phyloP scores from a whole-genome alignment of 2,888 invertebrate species.

The Danaus chrysippus region DNA sequence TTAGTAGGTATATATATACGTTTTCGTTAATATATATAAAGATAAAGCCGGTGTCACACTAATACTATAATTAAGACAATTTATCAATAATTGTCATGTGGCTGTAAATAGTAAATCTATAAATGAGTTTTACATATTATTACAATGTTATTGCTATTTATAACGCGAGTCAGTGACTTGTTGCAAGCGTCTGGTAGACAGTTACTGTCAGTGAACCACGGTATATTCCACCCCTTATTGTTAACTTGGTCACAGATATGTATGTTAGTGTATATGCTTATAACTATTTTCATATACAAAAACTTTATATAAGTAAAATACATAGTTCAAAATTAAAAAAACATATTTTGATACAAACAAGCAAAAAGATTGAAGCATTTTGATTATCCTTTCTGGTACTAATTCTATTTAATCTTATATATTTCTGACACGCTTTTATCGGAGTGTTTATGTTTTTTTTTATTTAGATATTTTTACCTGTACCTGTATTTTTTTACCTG shows the following conservation, averaged over 20 bases:
- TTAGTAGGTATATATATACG: too few relatives aligned
- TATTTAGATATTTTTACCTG: too few relatives aligned
- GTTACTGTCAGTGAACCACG: conserved; percentile 42
- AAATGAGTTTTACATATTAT: conserved; percentile 50
- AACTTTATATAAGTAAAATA: too few relatives aligned
- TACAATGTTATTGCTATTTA: conserved; percentile 53
- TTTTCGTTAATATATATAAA: conserved; percentile 13
- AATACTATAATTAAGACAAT: conserved; percentile 54
- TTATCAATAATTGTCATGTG: conserved; percentile 58
- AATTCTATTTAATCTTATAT: too few relatives aligned
- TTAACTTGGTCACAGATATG: conserved; percentile 26
- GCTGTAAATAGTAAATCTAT: conserved; percentile 60
- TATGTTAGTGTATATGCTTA: not conserved
- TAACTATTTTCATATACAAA: not conserved
- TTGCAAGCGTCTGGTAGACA: conserved; percentile 38
- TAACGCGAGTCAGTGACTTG: conserved; percentile 58
- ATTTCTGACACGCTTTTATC: too few relatives aligned
- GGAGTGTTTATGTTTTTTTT: too few relatives aligned
- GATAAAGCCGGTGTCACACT: conserved; percentile 48
- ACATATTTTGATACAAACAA: too few relatives aligned
- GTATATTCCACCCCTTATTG: conserved; percentile 31
- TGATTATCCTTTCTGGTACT: too few relatives aligned
- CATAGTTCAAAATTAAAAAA: too few relatives aligned
- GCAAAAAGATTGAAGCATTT: too few relatives aligned
- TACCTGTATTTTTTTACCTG: too few relatives aligned